Evolutionary conservation across 2,888 invertebrate genomes (phyloP).

Genomic region (Fragum whitleyi): DNA sequence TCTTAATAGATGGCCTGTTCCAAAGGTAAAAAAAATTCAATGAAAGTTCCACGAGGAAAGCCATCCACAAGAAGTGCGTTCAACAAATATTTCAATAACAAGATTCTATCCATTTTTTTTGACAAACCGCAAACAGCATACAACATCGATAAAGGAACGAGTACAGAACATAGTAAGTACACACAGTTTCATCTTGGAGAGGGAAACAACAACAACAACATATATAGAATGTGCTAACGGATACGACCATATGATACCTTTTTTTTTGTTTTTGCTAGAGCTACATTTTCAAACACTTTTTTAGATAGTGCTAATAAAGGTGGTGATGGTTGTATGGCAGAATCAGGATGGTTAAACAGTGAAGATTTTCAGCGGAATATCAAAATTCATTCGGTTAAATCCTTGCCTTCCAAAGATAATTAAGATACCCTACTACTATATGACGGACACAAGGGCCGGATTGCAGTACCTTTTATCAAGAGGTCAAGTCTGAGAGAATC

Average conservation of each 20-base stretch:
- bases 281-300: slow-evolving; percentile 28
- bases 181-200: slow-evolving; percentile 43
- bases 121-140: slow-evolving; percentile 43
- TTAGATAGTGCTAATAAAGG: slow-evolving; percentile 46
- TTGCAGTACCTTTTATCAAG: slow-evolving; percentile 45
- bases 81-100: slow-evolving; percentile 40
- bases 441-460: slow-evolving; percentile 57
- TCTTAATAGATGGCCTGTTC: slow-evolving; percentile 9
- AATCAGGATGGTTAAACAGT: slow-evolving; percentile 46
- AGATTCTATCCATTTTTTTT: slow-evolving; percentile 28
- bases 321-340: slow-evolving; percentile 13
- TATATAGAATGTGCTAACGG: slow-evolving; percentile 42
- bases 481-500: slow-evolving; percentile 46
- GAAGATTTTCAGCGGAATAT: slow-evolving; percentile 44
- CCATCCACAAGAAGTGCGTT: slow-evolving; percentile 29
- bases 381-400: slow-evolving; percentile 34
- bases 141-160: slow-evolving; percentile 47
- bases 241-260: slow-evolving; percentile 29
- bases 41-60: slow-evolving; percentile 21
- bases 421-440: slow-evolving; percentile 36
- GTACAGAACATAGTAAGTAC: slow-evolving; percentile 33
- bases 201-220: slow-evolving; percentile 30
- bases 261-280: slow-evolving; percentile 38
- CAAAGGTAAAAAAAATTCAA: neutral
- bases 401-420: slow-evolving; percentile 18